Evolutionary conservation across 2,888 invertebrate species (phyloP).

Genomic region (Pterostichus madidus): DNA sequence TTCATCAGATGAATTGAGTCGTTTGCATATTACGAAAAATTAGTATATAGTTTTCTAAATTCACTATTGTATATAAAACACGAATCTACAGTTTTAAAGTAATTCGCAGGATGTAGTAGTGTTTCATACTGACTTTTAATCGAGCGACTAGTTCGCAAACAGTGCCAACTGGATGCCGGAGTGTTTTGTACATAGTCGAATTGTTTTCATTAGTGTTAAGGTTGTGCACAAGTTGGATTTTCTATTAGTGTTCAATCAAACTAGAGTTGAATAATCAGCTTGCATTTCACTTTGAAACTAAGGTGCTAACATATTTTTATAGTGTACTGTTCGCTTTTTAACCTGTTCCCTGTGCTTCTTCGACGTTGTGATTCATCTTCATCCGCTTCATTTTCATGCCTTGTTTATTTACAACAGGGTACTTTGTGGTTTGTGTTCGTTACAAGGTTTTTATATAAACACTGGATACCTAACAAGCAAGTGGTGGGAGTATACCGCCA

Average conservation of each 20-base stretch:
- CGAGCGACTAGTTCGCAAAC: conserved; percentile 33
- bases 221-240: conserved; percentile 31
- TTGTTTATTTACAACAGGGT: neutral
- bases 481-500: no score
- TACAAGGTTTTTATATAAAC: no score
- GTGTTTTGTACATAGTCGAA: conserved; percentile 50
- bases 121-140: conserved; percentile 27
- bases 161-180: conserved; percentile 29
- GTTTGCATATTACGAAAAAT: conserved; percentile 19
- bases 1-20: neutral
- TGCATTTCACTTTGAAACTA: conserved; percentile 63
- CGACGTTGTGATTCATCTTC: conserved; percentile 1
- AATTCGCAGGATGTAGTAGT: conserved; percentile 17
- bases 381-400: neutral
- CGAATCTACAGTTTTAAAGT: conserved; percentile 40
- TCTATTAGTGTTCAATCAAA: conserved; percentile 42
- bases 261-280: conserved; percentile 27
- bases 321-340: conserved; percentile 47
- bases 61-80: conserved; percentile 56
- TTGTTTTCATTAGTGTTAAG: conserved; percentile 20
- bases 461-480: no score
- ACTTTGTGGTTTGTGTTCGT: no score
- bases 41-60: conserved; percentile 52
- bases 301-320: conserved; percentile 66
- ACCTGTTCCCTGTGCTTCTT: conserved; percentile 5